These are phyloP conservation scores for Rhinichthys osculus DNA, from an alignment of 2,797 vertebrate genomes.

Conservation along the genomic window DNA sequence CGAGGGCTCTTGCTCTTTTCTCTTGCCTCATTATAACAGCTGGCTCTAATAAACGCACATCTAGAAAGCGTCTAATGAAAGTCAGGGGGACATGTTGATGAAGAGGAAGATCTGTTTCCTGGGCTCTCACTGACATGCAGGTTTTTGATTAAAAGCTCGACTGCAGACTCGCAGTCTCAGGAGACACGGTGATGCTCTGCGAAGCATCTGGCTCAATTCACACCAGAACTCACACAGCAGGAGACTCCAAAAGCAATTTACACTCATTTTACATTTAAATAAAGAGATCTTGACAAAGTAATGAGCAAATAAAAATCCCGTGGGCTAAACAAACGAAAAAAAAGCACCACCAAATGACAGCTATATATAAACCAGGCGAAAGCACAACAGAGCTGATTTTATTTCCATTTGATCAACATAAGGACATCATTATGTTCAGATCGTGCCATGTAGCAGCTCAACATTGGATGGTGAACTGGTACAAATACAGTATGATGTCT, in stretches of 20 bases:
- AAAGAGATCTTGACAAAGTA: conserved; percentile 50
- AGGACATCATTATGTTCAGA: not conserved
- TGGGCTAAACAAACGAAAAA: not conserved
- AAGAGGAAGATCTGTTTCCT: conserved; percentile 49
- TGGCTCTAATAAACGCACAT: conserved; percentile 1
- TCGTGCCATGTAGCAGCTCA: not conserved
- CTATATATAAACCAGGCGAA: not conserved
- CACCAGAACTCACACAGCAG: conserved; percentile 56
- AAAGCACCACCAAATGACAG: not conserved
- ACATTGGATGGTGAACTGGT: not conserved
- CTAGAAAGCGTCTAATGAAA: conserved; percentile 40
- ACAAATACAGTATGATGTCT: conserved; percentile 11
- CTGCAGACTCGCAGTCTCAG: conserved; percentile 29
- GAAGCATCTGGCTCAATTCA: conserved; percentile 60
- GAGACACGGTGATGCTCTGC: conserved; percentile 33
- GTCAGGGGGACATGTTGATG: conserved; percentile 28
- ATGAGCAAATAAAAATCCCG: conserved; percentile 34
- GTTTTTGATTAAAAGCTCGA: conserved; percentile 57
- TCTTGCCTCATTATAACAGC: conserved; percentile 22
- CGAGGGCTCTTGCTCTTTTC: not conserved
- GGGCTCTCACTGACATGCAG: conserved; percentile 21
- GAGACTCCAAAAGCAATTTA: conserved; percentile 55
- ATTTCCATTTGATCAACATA: not conserved
- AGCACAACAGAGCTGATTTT: not conserved
- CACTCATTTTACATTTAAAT: conserved; percentile 54